Evolutionary conservation across 2,888 invertebrate species (phyloP).

Genomic region (Tupiocoris notatus): DNA sequence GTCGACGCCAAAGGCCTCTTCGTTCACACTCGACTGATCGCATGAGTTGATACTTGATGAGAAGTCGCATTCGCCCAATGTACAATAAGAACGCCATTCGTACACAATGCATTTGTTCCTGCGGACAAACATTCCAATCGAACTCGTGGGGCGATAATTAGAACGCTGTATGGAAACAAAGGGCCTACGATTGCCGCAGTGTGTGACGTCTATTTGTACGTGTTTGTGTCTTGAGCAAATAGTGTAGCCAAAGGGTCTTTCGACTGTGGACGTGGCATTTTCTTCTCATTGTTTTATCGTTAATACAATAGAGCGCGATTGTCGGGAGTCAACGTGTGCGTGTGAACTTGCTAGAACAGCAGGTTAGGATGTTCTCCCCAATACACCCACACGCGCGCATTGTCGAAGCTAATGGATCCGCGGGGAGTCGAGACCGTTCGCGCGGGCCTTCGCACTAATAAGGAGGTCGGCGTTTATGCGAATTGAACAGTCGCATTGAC

Average conservation of each 20-base stretch:
- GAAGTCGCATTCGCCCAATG: not conserved
- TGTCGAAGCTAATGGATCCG: slow-evolving; percentile 35
- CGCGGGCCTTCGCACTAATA: not conserved
- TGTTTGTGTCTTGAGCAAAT: not conserved
- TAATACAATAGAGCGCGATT: too few species aligned
- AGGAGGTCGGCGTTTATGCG: not conserved
- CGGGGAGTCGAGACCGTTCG: slow-evolving; percentile 1
- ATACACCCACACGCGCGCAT: not conserved
- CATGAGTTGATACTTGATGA: not conserved
- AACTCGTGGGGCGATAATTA: slow-evolving; percentile 20
- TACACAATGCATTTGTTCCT: slow-evolving; percentile 27
- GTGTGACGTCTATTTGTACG: not conserved
- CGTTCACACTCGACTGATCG: not conserved
- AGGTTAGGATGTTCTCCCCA: not conserved
- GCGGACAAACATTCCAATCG: slow-evolving; percentile 31
- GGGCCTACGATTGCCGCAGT: not conserved
- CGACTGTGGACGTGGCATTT: not conserved
- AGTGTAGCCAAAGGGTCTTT: too few species aligned
- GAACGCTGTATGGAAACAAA: slow-evolving; percentile 18
- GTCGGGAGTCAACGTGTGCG: not conserved
- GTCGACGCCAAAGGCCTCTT: not conserved
- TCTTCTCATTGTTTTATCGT: not conserved
- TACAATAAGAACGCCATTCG: not conserved
- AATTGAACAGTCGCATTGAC: not conserved
- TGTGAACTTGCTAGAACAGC: not conserved